These are phyloP conservation scores for Laticauda colubrina DNA, from an alignment of 2,113 vertebrate genomes.

Conservation along the genomic window DNA sequence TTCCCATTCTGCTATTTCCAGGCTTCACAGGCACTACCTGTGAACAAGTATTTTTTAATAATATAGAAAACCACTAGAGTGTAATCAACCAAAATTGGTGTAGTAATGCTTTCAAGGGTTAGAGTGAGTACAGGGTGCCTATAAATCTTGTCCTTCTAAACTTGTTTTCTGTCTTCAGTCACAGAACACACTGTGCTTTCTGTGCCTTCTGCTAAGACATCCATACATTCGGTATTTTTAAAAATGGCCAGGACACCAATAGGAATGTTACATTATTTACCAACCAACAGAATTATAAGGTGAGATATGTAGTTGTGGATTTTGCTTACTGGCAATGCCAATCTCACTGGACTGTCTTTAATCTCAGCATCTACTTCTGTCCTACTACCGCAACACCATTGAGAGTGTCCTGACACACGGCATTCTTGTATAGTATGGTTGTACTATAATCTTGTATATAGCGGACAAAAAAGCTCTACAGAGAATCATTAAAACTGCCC, in stretches of 20 bases:
- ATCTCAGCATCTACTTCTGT: too few relatives aligned
- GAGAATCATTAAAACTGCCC: too few relatives aligned
- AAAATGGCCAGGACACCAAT: background rate
- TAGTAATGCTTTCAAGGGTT: background rate
- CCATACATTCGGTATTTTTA: background rate
- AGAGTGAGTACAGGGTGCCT: background rate
- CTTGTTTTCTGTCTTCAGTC: background rate
- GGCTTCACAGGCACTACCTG: background rate
- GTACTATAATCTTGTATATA: too few relatives aligned
- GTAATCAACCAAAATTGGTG: background rate
- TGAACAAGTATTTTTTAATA: background rate
- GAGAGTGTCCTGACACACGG: too few relatives aligned
- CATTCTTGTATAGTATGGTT: too few relatives aligned
- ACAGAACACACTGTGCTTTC: background rate
- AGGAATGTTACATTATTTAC: background rate
- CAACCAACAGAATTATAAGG: background rate
- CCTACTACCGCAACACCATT: too few relatives aligned
- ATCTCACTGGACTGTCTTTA: background rate
- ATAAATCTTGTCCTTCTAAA: background rate
- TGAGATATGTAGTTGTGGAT: background rate
- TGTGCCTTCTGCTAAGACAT: background rate
- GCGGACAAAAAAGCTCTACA: too few relatives aligned
- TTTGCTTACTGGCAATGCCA: background rate
- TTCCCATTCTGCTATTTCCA: background rate
- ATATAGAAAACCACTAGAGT: background rate